Conservation (phyloP, 2,113 vertebrate genomes). For the Mustela nigripes region DNA sequence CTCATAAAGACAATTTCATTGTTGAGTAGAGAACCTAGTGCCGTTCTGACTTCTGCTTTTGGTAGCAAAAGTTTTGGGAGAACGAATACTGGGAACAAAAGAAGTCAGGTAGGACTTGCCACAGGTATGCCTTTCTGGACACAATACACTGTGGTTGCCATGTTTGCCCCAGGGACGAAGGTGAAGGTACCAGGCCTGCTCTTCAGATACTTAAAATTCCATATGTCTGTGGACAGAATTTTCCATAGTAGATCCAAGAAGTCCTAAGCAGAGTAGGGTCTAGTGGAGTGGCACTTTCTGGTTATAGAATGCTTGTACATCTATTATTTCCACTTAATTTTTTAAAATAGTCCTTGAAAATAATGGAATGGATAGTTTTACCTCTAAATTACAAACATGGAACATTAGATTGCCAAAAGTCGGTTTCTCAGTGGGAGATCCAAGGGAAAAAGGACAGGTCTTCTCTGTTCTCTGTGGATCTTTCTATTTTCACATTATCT, state of each 20-base stretch:
- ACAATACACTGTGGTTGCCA: rapidly evolving
- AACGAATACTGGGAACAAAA: background rate
- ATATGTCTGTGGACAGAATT: background rate
- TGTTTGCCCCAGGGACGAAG: background rate
- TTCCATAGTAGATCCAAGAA: background rate
- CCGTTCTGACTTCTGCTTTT: background rate
- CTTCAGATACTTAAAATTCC: background rate
- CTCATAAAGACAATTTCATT: background rate
- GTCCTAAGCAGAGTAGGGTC: background rate
- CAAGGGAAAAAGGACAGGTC: background rate
- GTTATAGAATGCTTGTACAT: background rate
- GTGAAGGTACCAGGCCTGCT: background rate
- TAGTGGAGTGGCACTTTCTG: background rate
- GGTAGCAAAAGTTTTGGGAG: background rate
- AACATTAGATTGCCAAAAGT: background rate
- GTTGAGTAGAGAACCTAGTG: background rate
- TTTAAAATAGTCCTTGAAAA: background rate
- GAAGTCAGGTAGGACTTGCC: background rate
- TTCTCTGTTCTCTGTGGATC: background rate
- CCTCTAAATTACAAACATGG: background rate
- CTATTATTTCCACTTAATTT: background rate
- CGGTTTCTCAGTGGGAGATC: background rate
- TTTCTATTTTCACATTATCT: background rate
- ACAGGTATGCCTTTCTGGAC: background rate
- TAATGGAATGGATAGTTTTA: background rate